phyloP scores from a whole-genome alignment of 2,797 vertebrate species.

The Phrynocephalus vlangalii region DNA sequence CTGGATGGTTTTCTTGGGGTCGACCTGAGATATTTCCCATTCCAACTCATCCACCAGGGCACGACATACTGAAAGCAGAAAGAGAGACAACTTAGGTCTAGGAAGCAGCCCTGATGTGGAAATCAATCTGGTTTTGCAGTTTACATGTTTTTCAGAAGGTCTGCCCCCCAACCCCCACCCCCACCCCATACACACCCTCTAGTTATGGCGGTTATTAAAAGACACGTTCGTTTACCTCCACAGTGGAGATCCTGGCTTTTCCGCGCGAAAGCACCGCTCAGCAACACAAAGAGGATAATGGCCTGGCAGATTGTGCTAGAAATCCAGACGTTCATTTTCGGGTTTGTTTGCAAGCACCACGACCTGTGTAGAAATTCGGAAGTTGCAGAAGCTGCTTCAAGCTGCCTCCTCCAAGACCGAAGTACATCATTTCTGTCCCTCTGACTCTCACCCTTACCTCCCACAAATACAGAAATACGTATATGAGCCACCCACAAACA shows the following conservation, averaged over 20 bases:
- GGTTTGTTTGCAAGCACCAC: background rate
- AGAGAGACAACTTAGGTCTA: fast-evolving
- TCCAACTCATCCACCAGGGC: conserved; percentile 96
- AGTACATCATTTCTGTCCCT: background rate
- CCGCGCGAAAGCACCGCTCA: conserved; percentile 76
- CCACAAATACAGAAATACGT: background rate
- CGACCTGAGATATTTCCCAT: conserved; percentile 91
- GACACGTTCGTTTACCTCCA: conserved; percentile 82
- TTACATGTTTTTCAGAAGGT: background rate
- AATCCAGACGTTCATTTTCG: conserved; percentile 45
- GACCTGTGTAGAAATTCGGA: conserved; percentile 41
- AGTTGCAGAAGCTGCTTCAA: background rate
- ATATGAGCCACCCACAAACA: background rate
- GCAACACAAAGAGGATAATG: conserved; percentile 74
- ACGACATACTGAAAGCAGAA: conserved; percentile 84
- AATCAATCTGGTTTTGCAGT: background rate
- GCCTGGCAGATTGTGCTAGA: conserved; percentile 59
- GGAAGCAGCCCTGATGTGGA: background rate
- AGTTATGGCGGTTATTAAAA: background rate
- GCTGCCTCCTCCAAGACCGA: background rate
- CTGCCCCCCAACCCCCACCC: fast-evolving
- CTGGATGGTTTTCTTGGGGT: conserved; percentile 94
- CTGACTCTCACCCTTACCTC: background rate
- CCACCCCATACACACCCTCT: background rate
- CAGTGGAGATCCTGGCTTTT: conserved; percentile 92